Percentiles rank a stretch among this genome's conserved stretches.
These are phyloP conservation scores for Umimayanthus chanpuru DNA, from an alignment of 92 coral and sea anemone genomes.

Conservation along the genomic window DNA sequence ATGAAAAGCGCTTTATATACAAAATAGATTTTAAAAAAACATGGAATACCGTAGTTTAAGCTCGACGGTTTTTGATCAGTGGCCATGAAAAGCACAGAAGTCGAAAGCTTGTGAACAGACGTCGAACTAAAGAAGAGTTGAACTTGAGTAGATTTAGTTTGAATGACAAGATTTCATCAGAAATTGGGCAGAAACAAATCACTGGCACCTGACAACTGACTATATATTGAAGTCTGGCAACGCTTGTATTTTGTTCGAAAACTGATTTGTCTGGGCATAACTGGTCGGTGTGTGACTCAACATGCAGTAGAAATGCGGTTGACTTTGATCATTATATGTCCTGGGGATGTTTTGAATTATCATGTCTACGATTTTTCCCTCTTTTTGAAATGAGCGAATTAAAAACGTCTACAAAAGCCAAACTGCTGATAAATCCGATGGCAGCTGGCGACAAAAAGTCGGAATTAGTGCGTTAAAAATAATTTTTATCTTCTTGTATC, in stretches of 20 bases:
- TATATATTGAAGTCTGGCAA: not conserved
- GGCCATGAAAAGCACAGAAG: not conserved
- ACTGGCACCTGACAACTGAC: not conserved
- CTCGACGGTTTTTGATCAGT: not conserved
- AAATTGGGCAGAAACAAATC: no score
- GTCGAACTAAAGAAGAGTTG: not conserved
- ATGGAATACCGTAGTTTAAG: not conserved
- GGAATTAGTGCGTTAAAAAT: not conserved
- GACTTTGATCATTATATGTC: not conserved
- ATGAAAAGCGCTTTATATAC: not conserved
- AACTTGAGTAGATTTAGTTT: not conserved
- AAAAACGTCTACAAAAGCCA: not conserved
- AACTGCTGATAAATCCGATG: constrained; percentile 5
- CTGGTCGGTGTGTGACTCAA: not conserved
- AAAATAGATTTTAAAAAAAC: no score
- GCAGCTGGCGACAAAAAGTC: constrained; percentile 29
- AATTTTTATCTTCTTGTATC: not conserved
- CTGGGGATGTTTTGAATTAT: not conserved
- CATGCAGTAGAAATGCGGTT: not conserved
- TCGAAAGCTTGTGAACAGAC: not conserved
- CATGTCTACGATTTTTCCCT: not conserved
- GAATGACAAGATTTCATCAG: not conserved
- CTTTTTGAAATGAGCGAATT: not conserved
- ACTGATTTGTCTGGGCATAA: not conserved
- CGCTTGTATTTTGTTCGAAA: not conserved